These are phyloP conservation scores for Aplodontia rufa DNA, from an alignment of 2,113 vertebrate genomes.

Conservation along the genomic window DNA sequence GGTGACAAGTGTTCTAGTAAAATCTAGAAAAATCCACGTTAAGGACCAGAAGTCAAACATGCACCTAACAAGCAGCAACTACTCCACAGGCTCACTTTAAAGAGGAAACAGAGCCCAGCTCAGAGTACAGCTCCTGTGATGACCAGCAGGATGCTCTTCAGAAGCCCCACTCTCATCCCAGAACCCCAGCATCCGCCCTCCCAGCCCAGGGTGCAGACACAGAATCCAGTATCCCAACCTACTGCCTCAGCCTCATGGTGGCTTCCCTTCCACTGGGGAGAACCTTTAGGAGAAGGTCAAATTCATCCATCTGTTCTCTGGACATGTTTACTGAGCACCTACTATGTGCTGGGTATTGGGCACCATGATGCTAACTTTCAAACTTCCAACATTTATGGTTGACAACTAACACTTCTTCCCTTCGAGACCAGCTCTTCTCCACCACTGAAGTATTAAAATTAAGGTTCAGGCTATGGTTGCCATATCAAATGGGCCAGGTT, in stretches of 20 bases:
- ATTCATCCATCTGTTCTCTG: neutral
- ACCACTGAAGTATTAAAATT: neutral
- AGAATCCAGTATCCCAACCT: too few species aligned
- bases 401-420: neutral
- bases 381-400: neutral
- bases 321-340: neutral
- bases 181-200: neutral
- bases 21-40: neutral
- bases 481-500: neutral
- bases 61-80: neutral
- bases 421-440: neutral
- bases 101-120: neutral
- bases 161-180: neutral
- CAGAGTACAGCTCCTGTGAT: neutral
- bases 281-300: neutral
- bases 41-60: neutral
- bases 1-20: neutral
- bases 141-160: neutral
- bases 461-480: neutral
- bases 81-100: neutral
- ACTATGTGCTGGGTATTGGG: neutral
- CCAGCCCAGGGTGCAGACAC: neutral
- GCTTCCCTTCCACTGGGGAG: neutral
- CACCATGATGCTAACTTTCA: neutral
- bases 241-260: neutral